Conservation (phyloP, 2,113 vertebrate species). For the Ptychochromis oligacanthus region DNA sequence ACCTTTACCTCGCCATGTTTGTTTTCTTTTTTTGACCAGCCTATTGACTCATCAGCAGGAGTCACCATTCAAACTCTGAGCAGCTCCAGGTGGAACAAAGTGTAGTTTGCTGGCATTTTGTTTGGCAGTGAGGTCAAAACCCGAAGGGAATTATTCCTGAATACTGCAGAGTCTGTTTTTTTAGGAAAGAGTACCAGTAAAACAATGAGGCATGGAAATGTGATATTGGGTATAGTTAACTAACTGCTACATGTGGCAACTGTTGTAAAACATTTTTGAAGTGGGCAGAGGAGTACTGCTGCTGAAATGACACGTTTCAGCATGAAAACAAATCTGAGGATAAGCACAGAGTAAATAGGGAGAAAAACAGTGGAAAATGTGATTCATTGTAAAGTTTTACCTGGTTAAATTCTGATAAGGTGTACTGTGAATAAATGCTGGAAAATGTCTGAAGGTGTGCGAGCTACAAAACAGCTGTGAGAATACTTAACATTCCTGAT, state of each 20-base stretch:
- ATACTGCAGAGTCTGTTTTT: not conserved
- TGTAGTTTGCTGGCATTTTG: not conserved
- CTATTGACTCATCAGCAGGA: constrained; percentile 5
- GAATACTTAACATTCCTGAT: not conserved
- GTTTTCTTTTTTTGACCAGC: not conserved
- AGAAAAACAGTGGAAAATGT: not conserved
- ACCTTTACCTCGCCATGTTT: not conserved
- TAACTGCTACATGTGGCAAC: not conserved
- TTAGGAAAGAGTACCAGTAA: not conserved
- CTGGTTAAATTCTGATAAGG: not conserved
- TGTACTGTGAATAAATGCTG: not conserved
- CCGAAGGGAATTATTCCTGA: not conserved
- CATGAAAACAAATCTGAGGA: not conserved
- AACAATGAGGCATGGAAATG: not conserved
- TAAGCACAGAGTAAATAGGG: not conserved
- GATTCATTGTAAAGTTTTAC: not conserved
- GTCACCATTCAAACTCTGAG: not conserved
- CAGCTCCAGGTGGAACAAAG: not conserved
- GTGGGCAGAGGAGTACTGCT: not conserved
- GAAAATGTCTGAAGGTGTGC: not conserved
- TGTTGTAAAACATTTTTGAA: not conserved
- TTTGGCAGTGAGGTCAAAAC: not conserved
- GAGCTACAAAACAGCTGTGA: constrained; percentile 1
- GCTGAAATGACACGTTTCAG: accelerated
- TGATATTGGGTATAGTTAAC: not conserved